A percentile compares a stretch with the other conserved stretches of the same genome.
Conservation (phyloP, 2,797 vertebrate genomes). For the Dermochelys coriacea region DNA sequence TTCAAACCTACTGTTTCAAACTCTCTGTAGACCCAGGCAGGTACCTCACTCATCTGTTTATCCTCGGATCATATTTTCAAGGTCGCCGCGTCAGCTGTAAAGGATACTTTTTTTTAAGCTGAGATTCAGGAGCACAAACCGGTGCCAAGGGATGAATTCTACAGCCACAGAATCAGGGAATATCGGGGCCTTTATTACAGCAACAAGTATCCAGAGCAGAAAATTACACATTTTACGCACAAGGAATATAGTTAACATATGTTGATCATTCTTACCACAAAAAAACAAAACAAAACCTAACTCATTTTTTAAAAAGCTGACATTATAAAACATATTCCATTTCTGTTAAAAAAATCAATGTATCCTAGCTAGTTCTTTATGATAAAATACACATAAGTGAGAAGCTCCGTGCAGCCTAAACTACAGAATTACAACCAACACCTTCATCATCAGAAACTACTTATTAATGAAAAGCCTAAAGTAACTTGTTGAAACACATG, state of each 20-base stretch:
- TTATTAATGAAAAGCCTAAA: slow-evolving; percentile 1
- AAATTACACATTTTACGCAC: background rate
- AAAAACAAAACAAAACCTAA: background rate
- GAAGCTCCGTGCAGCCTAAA: background rate
- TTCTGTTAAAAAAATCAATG: background rate
- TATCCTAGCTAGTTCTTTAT: background rate
- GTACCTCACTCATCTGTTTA: background rate
- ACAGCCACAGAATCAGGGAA: background rate
- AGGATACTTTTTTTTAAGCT: background rate
- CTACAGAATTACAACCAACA: background rate
- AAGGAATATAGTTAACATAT: slow-evolving; percentile 6
- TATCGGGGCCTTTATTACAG: background rate
- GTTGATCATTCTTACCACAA: background rate
- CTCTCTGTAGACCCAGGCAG: background rate
- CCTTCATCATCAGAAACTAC: background rate
- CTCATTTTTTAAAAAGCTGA: background rate
- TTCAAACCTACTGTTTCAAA: background rate
- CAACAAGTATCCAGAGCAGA: background rate
- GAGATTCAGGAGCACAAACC: background rate
- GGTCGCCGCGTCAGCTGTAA: background rate
- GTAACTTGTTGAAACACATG: background rate
- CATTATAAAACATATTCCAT: background rate
- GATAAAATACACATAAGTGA: background rate
- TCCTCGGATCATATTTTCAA: background rate
- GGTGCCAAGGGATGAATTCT: background rate